Evolutionary conservation across 1,140 invertebrate species (phyloP), one percentile per base, ranked within the genome.

Genomic region (Drosophila paulistorum): DNA sequence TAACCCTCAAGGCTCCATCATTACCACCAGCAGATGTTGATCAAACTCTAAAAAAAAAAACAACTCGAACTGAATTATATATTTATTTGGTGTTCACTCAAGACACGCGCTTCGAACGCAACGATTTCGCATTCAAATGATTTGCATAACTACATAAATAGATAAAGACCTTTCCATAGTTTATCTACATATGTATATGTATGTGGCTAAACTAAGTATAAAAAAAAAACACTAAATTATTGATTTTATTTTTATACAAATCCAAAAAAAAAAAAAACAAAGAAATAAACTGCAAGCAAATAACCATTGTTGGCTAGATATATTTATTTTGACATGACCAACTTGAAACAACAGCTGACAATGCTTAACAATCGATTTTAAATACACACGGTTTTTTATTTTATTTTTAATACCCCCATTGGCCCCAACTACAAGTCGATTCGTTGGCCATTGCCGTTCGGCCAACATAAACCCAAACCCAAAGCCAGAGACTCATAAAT

Each of bases 361-460:
- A 74, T 73, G 71, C 66, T 71, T 73, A 70, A 72, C 79, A 77
- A 87, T 87, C 79, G 83, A 86, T 86, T 82, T 87, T 73, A 68
- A 65, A 60, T 67, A 59, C 62, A 84, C 7, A 48, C 17, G 3
- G 7, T 9, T 48, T 3, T 10, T 4, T 26, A 3, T 26, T 26
- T 26, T 26, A 3, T 26, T 4, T 26, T 26, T 26, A 26, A 26
- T 30, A 30, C 30, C 30, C 30, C 30, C 30, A 30, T 6, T 30
- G 30, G 30, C 30, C 30, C 30, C 6, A 5, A 30, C 30, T 30
- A 20, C 2, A 20, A 2, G 73, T 35, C 35, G 59, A 13, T 39
- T 39, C 10, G 37, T 11, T 33, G 55, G 17, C 13, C 72, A 74
- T 51, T n/a, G 20, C 17, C 45, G 45, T 51, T 10, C 20, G 45